These are phyloP conservation scores for Eciton burchellii DNA, from an alignment of 1,140 invertebrate genomes.

Conservation along the genomic window DNA sequence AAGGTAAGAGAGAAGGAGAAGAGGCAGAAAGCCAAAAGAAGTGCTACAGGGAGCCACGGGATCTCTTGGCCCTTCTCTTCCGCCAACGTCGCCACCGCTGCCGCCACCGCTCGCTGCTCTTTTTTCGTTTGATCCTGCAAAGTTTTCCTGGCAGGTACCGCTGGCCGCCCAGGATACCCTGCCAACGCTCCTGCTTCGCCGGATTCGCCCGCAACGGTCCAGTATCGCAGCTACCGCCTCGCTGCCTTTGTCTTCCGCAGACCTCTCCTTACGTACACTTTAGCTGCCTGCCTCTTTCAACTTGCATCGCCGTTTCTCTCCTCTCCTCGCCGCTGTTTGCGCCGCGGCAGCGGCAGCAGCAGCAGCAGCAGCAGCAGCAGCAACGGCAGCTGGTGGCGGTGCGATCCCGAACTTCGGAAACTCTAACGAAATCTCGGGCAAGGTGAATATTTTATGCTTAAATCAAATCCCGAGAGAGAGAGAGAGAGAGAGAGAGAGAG, in stretches of 20 bases:
- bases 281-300: constrained; percentile 10
- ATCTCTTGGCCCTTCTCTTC: constrained; percentile 64
- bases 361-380: neutral
- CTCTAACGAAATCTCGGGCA: constrained; percentile 79
- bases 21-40: constrained; percentile 46
- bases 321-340: constrained; percentile 53
- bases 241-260: constrained; percentile 55
- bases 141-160: constrained; percentile 67
- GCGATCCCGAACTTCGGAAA: constrained; percentile 74
- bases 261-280: constrained; percentile 52
- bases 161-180: constrained; percentile 44
- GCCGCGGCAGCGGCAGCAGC: constrained; percentile 16
- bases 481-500: constrained; percentile 67
- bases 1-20: constrained; percentile 35
- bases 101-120: constrained; percentile 40
- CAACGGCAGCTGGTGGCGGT: constrained; percentile 53
- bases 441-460: constrained; percentile 81
- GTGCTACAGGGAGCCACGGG: constrained; percentile 46
- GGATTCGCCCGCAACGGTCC: constrained; percentile 60
- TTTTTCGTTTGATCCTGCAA: constrained; percentile 62
- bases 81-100: neutral
- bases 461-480: constrained; percentile 75
- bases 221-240: constrained; percentile 48
- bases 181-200: constrained; percentile 17
- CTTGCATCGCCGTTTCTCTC: constrained; percentile 46